A percentile compares a stretch with the other conserved stretches of the same genome.
phyloP scores from a whole-genome alignment of 2,113 vertebrate genomes.

The Eulemur macaco region DNA sequence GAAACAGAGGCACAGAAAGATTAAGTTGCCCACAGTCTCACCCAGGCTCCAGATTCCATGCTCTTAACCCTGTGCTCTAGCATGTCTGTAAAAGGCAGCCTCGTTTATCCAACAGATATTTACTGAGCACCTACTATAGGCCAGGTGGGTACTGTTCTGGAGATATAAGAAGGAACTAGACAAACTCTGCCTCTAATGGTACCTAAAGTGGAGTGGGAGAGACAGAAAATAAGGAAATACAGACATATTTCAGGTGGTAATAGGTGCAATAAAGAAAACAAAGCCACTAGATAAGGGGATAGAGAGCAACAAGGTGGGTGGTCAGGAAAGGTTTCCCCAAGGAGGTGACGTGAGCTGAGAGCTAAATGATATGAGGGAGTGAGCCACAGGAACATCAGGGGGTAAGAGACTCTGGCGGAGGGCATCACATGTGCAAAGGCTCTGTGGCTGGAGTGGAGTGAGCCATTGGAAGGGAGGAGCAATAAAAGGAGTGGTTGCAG shows the following conservation, averaged over 20 bases:
- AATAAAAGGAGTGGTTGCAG: not conserved
- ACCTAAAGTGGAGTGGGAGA: not conserved
- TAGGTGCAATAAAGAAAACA: not conserved
- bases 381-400: not conserved
- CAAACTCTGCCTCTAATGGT: not conserved
- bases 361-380: not conserved
- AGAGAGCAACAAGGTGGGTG: not conserved
- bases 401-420: not conserved
- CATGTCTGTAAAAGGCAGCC: not conserved
- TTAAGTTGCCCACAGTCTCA: not conserved
- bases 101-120: not conserved
- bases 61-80: not conserved
- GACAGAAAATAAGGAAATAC: not conserved
- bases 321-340: not conserved
- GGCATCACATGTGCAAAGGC: not conserved
- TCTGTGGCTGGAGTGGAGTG: not conserved
- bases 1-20: not conserved
- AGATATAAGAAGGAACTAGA: not conserved
- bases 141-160: not conserved
- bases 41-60: not conserved
- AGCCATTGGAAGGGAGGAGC: not conserved
- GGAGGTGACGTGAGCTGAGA: not conserved
- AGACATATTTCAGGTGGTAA: not conserved
- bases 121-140: not conserved
- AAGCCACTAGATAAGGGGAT: not conserved